Percentiles rank a stretch among this genome's conserved stretches.
These are phyloP conservation scores for Ailurus styani DNA, from an alignment of 2,113 vertebrate genomes.

Conservation along the genomic window DNA sequence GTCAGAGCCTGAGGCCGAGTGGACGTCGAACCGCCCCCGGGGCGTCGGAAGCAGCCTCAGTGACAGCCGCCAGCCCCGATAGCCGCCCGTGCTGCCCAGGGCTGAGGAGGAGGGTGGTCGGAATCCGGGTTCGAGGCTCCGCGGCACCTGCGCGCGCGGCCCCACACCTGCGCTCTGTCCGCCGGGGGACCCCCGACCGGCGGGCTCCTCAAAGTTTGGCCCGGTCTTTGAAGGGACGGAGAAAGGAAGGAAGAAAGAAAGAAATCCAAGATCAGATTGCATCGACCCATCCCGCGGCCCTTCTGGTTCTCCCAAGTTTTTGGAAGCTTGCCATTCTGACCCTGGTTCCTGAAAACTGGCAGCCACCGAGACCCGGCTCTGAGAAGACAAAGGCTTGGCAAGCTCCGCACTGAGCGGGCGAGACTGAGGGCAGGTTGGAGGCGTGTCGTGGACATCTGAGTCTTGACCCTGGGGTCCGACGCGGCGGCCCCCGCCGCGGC, in stretches of 20 bases:
- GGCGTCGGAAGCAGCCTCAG: neutral
- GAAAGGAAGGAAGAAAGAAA: neutral
- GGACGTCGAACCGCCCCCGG: constrained; percentile 17
- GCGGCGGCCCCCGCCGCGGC: neutral
- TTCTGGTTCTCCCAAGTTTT: neutral
- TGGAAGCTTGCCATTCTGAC: neutral
- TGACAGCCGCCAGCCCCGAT: constrained; percentile 22
- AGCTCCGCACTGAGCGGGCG: neutral
- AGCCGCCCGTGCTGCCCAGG: constrained; percentile 14
- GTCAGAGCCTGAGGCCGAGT: neutral
- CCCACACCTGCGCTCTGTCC: neutral
- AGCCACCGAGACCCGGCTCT: neutral
- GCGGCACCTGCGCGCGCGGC: constrained; percentile 41
- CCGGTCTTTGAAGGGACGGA: neutral
- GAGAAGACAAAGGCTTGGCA: neutral
- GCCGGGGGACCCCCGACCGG: neutral
- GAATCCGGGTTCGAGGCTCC: neutral
- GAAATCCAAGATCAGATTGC: neutral
- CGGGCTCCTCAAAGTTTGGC: neutral
- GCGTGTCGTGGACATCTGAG: neutral
- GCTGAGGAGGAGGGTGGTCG: neutral
- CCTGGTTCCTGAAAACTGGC: neutral
- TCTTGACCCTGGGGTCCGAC: neutral
- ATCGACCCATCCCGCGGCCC: neutral
- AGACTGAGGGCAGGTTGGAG: neutral